These are phyloP conservation scores for Pseudochirops corinnae DNA, from an alignment of 2,797 vertebrate genomes.

Conservation along the genomic window DNA sequence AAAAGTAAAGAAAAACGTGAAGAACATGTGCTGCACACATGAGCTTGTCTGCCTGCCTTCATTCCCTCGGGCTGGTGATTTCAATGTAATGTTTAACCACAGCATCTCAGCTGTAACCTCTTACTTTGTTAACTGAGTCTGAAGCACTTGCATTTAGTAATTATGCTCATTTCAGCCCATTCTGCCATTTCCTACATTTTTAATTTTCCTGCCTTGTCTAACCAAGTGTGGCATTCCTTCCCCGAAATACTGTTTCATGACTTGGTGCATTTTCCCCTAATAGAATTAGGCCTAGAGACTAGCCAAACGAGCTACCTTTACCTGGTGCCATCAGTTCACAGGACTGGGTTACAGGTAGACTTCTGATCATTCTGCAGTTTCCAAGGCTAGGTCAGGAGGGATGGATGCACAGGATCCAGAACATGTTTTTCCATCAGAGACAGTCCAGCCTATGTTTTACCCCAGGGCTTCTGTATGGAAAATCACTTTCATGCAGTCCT, in stretches of 20 bases:
- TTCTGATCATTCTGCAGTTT: constrained; percentile 1
- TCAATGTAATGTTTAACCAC: neutral
- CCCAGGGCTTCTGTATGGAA: constrained; percentile 39
- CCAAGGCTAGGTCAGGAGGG: neutral
- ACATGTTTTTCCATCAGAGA: neutral
- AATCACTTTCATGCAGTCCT: constrained; percentile 49
- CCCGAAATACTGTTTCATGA: neutral
- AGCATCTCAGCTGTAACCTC: constrained; percentile 14
- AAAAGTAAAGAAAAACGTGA: neutral
- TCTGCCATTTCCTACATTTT: constrained; percentile 51
- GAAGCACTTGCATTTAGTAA: neutral
- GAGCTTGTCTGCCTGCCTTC: neutral
- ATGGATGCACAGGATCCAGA: neutral
- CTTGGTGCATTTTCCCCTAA: neutral
- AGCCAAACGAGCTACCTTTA: neutral
- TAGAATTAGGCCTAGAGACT: neutral
- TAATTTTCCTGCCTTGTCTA: constrained; percentile 32
- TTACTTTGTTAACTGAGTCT: constrained; percentile 38
- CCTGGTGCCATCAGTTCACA: neutral
- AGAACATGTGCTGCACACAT: neutral
- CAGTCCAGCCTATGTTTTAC: constrained; percentile 8
- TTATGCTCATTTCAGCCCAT: neutral
- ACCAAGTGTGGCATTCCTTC: neutral
- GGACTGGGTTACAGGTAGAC: constrained; percentile 1
- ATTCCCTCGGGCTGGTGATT: constrained; percentile 7